Evolutionary conservation across 1,140 invertebrate species (phyloP).

Genomic region (Dendrolimus punctatus): DNA sequence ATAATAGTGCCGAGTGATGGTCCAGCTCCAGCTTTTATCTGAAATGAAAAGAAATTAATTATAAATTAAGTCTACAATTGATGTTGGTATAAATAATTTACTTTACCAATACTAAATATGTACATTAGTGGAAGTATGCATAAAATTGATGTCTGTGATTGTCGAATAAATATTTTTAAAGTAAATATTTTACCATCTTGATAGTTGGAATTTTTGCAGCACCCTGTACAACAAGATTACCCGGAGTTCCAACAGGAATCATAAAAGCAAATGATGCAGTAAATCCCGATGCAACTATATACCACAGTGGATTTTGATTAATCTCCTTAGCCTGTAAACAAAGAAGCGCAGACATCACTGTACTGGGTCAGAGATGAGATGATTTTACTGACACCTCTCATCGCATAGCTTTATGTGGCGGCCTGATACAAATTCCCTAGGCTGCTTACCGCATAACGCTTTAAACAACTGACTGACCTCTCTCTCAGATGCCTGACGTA

Average conservation of each 20-base stretch:
- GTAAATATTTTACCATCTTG: constrained; percentile 76
- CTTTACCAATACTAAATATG: neutral
- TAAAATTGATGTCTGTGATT: neutral
- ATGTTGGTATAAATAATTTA: neutral
- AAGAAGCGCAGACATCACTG: neutral
- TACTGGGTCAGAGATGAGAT: neutral
- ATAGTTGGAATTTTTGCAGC: constrained; percentile 81
- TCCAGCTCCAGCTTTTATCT: constrained; percentile 33
- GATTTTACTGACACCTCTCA: too few species aligned
- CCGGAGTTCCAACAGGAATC: constrained; percentile 86
- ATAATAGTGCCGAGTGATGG: constrained; percentile 31
- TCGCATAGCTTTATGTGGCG: too few species aligned
- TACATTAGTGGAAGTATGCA: neutral
- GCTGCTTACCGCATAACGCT: too few species aligned
- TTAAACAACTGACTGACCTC: too few species aligned
- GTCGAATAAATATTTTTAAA: too few species aligned
- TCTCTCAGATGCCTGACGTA: too few species aligned
- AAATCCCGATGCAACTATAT: constrained; percentile 85
- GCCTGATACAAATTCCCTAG: too few species aligned
- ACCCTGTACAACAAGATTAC: constrained; percentile 93
- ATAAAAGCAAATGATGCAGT: constrained; percentile 82
- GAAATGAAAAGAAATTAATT: constrained; percentile 9
- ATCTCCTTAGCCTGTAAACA: constrained; percentile 73
- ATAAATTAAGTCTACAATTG: neutral
- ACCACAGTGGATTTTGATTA: constrained; percentile 84